Evolutionary conservation across 2,888 invertebrate species (phyloP), one percentile per base, ranked within the genome.

Genomic region (Panzeria rudis): DNA sequence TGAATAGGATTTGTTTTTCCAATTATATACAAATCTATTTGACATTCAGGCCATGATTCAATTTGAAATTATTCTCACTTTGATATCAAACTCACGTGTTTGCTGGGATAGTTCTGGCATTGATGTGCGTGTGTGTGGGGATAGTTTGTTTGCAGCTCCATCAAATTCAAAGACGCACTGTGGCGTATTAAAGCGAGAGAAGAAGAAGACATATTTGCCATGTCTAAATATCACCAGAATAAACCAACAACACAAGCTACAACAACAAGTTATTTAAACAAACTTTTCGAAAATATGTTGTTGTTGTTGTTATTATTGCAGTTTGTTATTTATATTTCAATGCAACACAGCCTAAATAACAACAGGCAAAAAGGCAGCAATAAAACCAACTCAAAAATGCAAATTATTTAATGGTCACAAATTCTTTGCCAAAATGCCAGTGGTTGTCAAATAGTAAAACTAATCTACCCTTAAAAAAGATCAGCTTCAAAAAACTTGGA

Each of bases 391-490:
- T 29, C 29, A 29, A 29, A 29, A 29, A 29, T 79, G 62, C 78
- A 71, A 79, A 80, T 72, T 56, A 79, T 72, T 79, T 64, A 79
- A 72, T 79, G 62, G 35, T 3, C 64, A 47, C 44, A 47, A 62
- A 72, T 72, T 72, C n/a, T 32, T 20, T 56, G 71, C 71, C 25
- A 79, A 69, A 69, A 47, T 38, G 25, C 47, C 72, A 79, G 72
- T 3, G 79, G 6, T 66, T 32, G 25, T 5, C 72, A 56, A 66
- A 69, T 54, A 20, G 13, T 17, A 35, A 20, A 68, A 47, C 2
- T 7, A 23, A 1, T 52, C 50, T 52, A 50, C 6, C 50, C 20
- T 50, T 50, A 17, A 50, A 3, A 2, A 8, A 54, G 20, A 61
- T 35, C 38, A 13, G 38, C 3, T 38, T 38, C 1, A 1, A 11